These are phyloP conservation scores for Gambusia affinis DNA, from an alignment of 2,113 vertebrate genomes.

Conservation along the genomic window DNA sequence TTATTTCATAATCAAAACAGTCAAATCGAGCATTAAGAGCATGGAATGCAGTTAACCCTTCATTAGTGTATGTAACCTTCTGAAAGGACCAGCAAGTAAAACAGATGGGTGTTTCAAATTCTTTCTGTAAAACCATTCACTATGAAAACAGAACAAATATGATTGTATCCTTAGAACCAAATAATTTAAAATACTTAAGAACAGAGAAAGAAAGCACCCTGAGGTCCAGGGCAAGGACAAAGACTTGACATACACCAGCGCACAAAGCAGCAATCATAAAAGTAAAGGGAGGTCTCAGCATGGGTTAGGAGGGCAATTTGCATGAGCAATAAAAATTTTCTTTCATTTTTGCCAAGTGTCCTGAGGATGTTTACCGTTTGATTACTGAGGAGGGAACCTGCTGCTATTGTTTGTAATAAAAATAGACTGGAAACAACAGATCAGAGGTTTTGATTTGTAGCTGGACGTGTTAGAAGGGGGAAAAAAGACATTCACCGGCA, in stretches of 20 bases:
- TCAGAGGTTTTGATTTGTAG: constrained; percentile 27
- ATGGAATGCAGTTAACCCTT: too few species aligned
- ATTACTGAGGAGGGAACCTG: constrained; percentile 34
- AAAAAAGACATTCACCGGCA: neutral
- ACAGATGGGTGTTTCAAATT: neutral
- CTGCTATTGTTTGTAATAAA: constrained; percentile 30
- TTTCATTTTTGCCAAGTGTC: constrained; percentile 35
- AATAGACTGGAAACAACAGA: constrained; percentile 8
- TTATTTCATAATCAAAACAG: too few species aligned
- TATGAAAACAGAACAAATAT: neutral
- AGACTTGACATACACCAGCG: constrained; percentile 7
- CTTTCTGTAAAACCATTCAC: neutral
- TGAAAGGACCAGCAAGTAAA: neutral
- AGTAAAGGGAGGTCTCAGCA: constrained; percentile 18
- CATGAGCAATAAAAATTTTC: constrained; percentile 52
- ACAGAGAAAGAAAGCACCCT: neutral
- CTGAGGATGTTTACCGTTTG: constrained; percentile 45
- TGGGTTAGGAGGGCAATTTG: constrained; percentile 27
- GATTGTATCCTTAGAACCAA: neutral
- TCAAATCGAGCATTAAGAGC: too few species aligned
- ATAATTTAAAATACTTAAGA: constrained; percentile 8
- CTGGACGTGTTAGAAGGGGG: constrained; percentile 11
- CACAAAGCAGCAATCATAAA: constrained; percentile 43
- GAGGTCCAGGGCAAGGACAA: constrained; percentile 24
- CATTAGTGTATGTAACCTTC: neutral